phyloP scores from a whole-genome alignment of 2,888 invertebrate genomes.

The Petrolisthes manimaculis region DNA sequence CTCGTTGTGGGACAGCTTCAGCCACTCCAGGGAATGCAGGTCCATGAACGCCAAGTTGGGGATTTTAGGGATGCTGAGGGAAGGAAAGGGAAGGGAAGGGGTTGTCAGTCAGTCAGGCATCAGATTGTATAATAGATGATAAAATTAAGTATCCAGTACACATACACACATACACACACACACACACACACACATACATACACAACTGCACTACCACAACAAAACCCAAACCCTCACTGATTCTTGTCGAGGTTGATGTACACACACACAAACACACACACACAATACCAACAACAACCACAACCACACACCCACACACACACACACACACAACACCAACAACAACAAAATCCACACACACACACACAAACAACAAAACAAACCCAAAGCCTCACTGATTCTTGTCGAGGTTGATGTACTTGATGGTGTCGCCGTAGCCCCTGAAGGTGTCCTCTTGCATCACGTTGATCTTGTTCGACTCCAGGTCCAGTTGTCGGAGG shows the following conservation, averaged over 20 bases:
- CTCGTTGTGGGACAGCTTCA: constrained; percentile 90
- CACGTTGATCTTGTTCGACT: constrained; percentile 87
- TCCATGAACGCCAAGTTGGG: constrained; percentile 89
- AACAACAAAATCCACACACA: too few species aligned
- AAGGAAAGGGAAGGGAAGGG: neutral
- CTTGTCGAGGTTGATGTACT: constrained; percentile 90
- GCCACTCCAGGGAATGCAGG: constrained; percentile 87
- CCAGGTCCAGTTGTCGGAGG: constrained; percentile 86
- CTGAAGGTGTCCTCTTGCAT: constrained; percentile 89
- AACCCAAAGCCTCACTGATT: constrained; percentile 91
- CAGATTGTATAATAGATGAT: neutral
- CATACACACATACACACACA: too few species aligned
- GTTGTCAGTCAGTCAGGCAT: neutral
- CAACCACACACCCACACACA: too few species aligned
- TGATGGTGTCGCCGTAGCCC: constrained; percentile 90
- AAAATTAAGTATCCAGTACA: too few species aligned
- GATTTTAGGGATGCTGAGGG: constrained; percentile 81
- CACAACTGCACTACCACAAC: neutral
- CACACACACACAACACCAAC: too few species aligned
- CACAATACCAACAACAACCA: too few species aligned
- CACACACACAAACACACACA: too few species aligned
- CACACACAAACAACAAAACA: too few species aligned
- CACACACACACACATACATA: too few species aligned
- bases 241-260: too few species aligned
- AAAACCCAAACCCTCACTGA: too few species aligned